Base-by-base conservation (phyloP, 2,113 vertebrate species). In the Trematomus loennbergii region DNA sequence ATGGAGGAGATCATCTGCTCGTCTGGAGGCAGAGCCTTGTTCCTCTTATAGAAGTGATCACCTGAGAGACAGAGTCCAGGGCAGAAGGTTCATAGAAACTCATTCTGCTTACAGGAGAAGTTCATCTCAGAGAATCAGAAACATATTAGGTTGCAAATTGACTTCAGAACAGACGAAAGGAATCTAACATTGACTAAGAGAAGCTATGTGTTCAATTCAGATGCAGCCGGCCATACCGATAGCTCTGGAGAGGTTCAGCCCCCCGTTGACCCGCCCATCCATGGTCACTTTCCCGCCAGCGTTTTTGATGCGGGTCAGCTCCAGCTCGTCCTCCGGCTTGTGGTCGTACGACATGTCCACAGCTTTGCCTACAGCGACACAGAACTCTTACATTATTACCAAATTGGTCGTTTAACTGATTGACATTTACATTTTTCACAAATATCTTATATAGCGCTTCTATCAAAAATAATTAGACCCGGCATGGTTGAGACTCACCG, bases 341-440 rank as follows among this genome's bases (percentile, higher is more conserved):
- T 99, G 98, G 90, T 99, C 98, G 0, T 98, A 99, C 0, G 98
- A 99, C 98, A 99, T 99, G 87, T 99, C 98, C 0, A 99, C 94
- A 0, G 98, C 98, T 90, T 96, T 98, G 29, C 98, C 93, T 94
- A 20, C 40, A 77, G 49, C 1, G 22, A 55, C 13, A 66, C n/a
- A 77, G 17, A 2, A 59, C 25, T 29, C 25, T 29, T 3, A 40
- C 36, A 40, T 40, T 40, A 40, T 40, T 29, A 29, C 25, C 25
- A 29, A 29, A 29, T 29, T 29, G 25, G 25, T 29, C 25, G 3
- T 29, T 3, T 29, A 29, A 29, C 25, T 29, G 25, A 3, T 29
- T 29, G 3, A 29, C 25, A 29, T 25, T 25, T 25, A 25, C 2
- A 25, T 25, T 25, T 25, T 25, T 2, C 25, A 25, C 25, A 25